Evolutionary conservation across 1,140 invertebrate genomes (phyloP).

Genomic region (Battus philenor): DNA sequence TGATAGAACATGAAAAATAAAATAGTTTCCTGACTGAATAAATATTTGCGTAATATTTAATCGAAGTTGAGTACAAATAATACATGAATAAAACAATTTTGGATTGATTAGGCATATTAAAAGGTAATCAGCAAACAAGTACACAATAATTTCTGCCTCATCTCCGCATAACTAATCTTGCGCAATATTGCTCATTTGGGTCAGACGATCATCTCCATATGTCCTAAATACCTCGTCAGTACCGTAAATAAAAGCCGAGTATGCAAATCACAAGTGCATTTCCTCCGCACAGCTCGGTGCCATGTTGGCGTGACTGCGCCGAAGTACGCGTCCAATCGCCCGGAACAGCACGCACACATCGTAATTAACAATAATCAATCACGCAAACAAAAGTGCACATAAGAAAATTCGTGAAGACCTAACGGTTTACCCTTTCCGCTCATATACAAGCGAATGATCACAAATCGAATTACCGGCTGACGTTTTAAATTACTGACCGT

Average conservation of each 20-base stretch:
- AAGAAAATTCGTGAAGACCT: slow-evolving; percentile 24
- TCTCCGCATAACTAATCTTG: no score
- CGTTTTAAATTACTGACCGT: neutral
- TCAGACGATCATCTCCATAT: neutral
- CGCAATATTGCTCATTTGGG: neutral
- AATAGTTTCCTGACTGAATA: no score
- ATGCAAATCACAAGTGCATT: slow-evolving; percentile 29
- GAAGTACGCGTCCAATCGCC: slow-evolving; percentile 36
- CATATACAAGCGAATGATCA: no score
- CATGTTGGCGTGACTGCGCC: slow-evolving; percentile 26
- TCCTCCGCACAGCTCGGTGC: slow-evolving; percentile 13
- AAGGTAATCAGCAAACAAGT: no score
- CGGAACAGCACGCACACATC: slow-evolving; percentile 48
- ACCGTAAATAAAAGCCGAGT: slow-evolving; percentile 27
- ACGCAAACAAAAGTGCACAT: slow-evolving; percentile 29
- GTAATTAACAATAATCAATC: slow-evolving; percentile 39
- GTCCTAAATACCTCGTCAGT: slow-evolving; percentile 27
- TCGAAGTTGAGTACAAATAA: no score
- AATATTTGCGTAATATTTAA: no score
- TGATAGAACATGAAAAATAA: no score
- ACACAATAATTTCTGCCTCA: no score
- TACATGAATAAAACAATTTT: no score
- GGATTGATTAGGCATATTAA: no score
- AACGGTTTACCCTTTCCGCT: slow-evolving; percentile 18
- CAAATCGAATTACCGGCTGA: neutral